These are phyloP conservation scores for Drosophila yooni DNA, from an alignment of 2,888 invertebrate genomes.

Conservation along the genomic window DNA sequence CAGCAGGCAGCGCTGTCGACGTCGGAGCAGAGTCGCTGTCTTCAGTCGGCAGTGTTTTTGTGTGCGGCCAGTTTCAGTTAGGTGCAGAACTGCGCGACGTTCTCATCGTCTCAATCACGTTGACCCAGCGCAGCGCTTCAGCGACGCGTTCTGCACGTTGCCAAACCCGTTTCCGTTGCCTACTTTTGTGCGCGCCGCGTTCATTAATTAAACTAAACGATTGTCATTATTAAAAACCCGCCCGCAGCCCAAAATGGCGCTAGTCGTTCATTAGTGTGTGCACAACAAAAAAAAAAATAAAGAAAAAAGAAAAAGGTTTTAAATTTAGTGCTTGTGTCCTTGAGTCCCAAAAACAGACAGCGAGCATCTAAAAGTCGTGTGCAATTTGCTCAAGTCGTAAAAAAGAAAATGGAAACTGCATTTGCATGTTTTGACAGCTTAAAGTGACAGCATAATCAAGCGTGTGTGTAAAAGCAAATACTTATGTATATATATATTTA, in stretches of 20 bases:
- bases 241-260: neutral
- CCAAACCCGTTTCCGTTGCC: slow-evolving; percentile 29
- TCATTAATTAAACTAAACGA: slow-evolving; percentile 60
- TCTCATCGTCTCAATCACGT: slow-evolving; percentile 32
- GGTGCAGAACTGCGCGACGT: slow-evolving; percentile 74
- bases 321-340: slow-evolving; percentile 37
- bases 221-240: slow-evolving; percentile 9
- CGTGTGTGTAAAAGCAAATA: slow-evolving; percentile 11
- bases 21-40: slow-evolving; percentile 30
- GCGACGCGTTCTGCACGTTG: slow-evolving; percentile 47
- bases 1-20: slow-evolving; percentile 24
- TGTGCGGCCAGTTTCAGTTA: slow-evolving; percentile 62
- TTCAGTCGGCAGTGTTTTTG: slow-evolving; percentile 42
- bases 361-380: slow-evolving; percentile 17
- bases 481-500: neutral
- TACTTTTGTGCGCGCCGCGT: slow-evolving; percentile 34
- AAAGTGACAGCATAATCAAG: slow-evolving; percentile 48
- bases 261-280: slow-evolving; percentile 45
- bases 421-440: slow-evolving; percentile 37
- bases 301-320: slow-evolving; percentile 1
- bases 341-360: slow-evolving; percentile 23
- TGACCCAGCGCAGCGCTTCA: slow-evolving; percentile 27
- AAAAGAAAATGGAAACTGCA: slow-evolving; percentile 19
- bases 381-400: slow-evolving; percentile 44
- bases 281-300: slow-evolving; percentile 1